Evolutionary conservation across 2,113 vertebrate species (phyloP).

Genomic region (Onychostruthus taczanowskii): DNA sequence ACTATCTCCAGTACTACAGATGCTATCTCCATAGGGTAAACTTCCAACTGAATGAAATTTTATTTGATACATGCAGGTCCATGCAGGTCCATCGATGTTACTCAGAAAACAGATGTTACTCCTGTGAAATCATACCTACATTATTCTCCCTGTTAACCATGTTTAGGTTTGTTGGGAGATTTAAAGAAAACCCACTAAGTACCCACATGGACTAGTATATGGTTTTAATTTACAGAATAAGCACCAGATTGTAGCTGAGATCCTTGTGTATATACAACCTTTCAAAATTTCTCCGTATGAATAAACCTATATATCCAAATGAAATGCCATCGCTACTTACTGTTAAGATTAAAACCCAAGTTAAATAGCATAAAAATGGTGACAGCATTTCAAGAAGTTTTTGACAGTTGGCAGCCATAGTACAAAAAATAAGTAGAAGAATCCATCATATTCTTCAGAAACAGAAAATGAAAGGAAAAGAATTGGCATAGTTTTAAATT

Average conservation of each 20-base stretch:
- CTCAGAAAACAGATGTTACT: not conserved
- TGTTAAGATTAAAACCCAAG: not conserved
- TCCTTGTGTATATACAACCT: not conserved
- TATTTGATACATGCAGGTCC: not conserved
- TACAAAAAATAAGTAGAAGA: slow-evolving; percentile 21
- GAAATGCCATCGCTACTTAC: not conserved
- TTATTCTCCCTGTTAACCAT: not conserved
- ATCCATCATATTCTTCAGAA: not conserved
- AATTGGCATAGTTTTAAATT: not conserved
- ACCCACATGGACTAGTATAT: not conserved
- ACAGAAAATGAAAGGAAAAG: not conserved
- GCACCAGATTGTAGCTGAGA: not conserved
- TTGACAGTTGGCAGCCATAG: slow-evolving; percentile 10
- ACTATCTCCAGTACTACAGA: not conserved
- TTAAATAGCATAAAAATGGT: slow-evolving; percentile 1
- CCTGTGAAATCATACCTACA: not conserved
- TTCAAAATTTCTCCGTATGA: not conserved
- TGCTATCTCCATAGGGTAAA: not conserved
- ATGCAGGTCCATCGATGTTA: not conserved
- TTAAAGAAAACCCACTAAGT: not conserved
- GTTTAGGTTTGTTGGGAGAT: not conserved
- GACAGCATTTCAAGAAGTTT: slow-evolving; percentile 33
- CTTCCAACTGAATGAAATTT: not conserved
- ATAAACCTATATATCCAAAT: not conserved
- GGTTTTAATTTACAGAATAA: not conserved